A percentile compares a stretch with the other conserved stretches of the same genome.
These are phyloP conservation scores for Magallana angulata DNA, from an alignment of 1,140 invertebrate species.

Conservation along the genomic window DNA sequence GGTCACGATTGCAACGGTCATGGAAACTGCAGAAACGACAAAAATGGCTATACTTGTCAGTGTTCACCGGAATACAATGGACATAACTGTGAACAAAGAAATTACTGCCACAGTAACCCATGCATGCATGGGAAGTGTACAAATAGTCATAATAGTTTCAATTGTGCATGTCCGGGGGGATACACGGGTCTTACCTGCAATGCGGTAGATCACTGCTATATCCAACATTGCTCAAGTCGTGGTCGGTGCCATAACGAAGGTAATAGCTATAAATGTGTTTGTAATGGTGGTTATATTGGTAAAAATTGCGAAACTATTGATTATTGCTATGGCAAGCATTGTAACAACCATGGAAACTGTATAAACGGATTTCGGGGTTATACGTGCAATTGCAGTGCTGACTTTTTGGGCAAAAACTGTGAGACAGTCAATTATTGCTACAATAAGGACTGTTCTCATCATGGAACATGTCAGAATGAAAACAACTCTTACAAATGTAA, in stretches of 20 bases:
- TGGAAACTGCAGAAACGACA: background rate
- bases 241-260: background rate
- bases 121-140: background rate
- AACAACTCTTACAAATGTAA: background rate
- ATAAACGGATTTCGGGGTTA: no score
- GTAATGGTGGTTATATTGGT: background rate
- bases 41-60: background rate
- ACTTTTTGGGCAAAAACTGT: background rate
- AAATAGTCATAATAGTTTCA: background rate
- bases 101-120: constrained; percentile 5
- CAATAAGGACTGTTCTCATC: background rate
- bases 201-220: background rate
- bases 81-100: background rate
- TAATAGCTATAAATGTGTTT: background rate
- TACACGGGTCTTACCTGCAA: background rate
- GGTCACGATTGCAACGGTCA: background rate
- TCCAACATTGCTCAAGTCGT: background rate
- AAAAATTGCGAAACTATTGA: background rate
- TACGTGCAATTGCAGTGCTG: background rate
- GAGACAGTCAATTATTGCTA: no score
- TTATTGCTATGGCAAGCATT: background rate
- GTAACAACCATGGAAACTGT: background rate
- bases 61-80: background rate
- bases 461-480: background rate
- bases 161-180: background rate